Evolutionary conservation across 2,113 vertebrate species (phyloP).

Genomic region (Eolophus roseicapilla): DNA sequence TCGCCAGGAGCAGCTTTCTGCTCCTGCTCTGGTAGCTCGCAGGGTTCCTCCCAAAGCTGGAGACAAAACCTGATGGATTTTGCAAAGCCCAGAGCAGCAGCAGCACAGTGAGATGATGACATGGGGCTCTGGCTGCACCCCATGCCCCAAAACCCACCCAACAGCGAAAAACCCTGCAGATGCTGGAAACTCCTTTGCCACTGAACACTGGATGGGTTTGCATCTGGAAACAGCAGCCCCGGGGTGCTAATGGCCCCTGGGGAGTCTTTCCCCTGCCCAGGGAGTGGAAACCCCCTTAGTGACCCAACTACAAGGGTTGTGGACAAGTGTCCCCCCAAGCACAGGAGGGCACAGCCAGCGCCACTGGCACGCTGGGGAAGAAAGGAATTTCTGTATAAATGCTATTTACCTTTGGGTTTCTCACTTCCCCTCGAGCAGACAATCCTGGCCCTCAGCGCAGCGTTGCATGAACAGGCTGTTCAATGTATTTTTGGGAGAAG

Average conservation of each 20-base stretch:
- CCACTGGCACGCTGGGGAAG: background rate
- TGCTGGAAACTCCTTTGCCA: background rate
- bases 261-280: background rate
- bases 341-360: background rate
- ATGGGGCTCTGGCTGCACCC: background rate
- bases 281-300: background rate
- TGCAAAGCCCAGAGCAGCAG: background rate
- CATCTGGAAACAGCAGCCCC: background rate
- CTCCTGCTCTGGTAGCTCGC: background rate
- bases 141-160: background rate
- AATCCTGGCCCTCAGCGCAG: constrained; percentile 39
- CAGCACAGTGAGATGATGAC: fast-evolving
- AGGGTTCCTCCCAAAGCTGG: background rate
- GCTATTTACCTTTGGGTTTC: constrained; percentile 42
- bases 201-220: fast-evolving
- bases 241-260: background rate
- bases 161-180: background rate
- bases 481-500: constrained; percentile 68
- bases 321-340: background rate
- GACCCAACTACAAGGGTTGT: fast-evolving
- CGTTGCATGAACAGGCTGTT: background rate
- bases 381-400: constrained; percentile 70
- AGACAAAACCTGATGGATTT: background rate
- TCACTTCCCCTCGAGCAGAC: constrained; percentile 55
- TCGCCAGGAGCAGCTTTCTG: background rate